Percentiles rank a stretch among this genome's conserved stretches.
Conservation (phyloP, 2,113 vertebrate genomes). For the Mormoops blainvillei region DNA sequence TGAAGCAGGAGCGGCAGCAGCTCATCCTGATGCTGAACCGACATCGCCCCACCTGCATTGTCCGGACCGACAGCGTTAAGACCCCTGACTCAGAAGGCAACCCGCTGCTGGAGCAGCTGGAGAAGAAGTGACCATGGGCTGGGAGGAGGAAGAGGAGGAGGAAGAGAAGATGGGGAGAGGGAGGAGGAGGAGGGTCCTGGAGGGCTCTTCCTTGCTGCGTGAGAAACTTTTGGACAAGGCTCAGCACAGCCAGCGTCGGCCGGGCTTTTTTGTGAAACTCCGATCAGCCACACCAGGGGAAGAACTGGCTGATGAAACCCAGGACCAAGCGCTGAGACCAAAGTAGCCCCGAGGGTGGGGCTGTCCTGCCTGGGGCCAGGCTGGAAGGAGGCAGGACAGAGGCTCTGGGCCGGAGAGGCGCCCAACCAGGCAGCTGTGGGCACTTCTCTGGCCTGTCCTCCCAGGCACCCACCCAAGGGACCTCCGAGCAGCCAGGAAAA, state of each 20-base stretch:
- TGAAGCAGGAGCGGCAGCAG: slow-evolving; percentile 95
- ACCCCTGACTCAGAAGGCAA: slow-evolving; percentile 90
- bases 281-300: slow-evolving; percentile 60
- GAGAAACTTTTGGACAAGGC: slow-evolving; percentile 72
- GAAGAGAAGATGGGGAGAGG: neutral
- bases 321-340: slow-evolving; percentile 65
- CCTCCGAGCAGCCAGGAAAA: slow-evolving; percentile 53
- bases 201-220: slow-evolving; percentile 71
- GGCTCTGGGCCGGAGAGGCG: slow-evolving; percentile 7
- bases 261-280: slow-evolving; percentile 71
- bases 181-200: slow-evolving; percentile 70
- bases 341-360: slow-evolving; percentile 50
- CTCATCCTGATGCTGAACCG: slow-evolving; percentile 95
- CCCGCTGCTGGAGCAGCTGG: slow-evolving; percentile 90
- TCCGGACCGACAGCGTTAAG: slow-evolving; percentile 93
- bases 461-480: neutral
- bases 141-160: slow-evolving; percentile 59
- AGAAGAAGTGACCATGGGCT: slow-evolving; percentile 85
- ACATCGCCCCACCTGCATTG: slow-evolving; percentile 95
- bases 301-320: slow-evolving; percentile 39
- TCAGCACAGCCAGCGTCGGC: slow-evolving; percentile 61
- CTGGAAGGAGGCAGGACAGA: slow-evolving; percentile 33
- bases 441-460: neutral
- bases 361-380: slow-evolving; percentile 30
- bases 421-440: neutral